Conservation (phyloP, 2,888 invertebrate genomes). For the Argyresthia albistria region DNA sequence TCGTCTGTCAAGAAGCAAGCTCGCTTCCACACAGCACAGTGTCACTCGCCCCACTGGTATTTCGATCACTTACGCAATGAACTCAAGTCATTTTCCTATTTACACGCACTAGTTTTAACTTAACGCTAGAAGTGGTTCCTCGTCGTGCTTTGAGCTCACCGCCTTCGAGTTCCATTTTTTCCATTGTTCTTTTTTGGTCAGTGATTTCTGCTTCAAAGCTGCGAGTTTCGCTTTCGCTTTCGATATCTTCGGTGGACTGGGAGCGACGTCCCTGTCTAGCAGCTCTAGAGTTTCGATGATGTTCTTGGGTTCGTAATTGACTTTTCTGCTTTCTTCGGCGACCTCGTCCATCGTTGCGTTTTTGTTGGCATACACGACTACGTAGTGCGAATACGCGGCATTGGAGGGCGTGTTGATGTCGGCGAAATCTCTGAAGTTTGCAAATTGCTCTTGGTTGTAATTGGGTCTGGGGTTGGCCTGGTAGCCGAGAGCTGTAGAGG, state of each 20-base stretch:
- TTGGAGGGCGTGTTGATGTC: constrained; percentile 90
- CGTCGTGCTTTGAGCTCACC: constrained; percentile 58
- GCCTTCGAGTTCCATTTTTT: constrained; percentile 51
- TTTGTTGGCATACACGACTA: constrained; percentile 88
- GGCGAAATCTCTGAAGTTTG: constrained; percentile 91
- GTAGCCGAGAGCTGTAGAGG: constrained; percentile 72
- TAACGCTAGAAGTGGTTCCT: constrained; percentile 77
- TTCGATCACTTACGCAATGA: constrained; percentile 8
- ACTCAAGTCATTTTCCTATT: constrained; percentile 8
- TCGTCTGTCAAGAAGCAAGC: not conserved
- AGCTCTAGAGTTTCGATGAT: constrained; percentile 86
- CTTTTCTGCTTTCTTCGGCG: constrained; percentile 51
- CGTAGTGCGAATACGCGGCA: constrained; percentile 84
- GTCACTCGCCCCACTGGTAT: constrained; percentile 2
- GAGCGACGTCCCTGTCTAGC: constrained; percentile 69
- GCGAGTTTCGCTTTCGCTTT: constrained; percentile 78
- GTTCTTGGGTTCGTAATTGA: constrained; percentile 78
- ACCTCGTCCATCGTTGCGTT: constrained; percentile 77
- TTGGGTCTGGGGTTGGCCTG: constrained; percentile 81
- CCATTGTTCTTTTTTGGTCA: constrained; percentile 59
- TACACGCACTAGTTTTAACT: constrained; percentile 58
- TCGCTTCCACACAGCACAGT: not conserved
- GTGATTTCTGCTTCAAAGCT: constrained; percentile 53
- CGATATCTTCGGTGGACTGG: constrained; percentile 60
- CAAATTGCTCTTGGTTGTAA: constrained; percentile 87